These are phyloP conservation scores for Gymnothorax reevesii DNA, from an alignment of 2,797 vertebrate species.

Conservation along the genomic window DNA sequence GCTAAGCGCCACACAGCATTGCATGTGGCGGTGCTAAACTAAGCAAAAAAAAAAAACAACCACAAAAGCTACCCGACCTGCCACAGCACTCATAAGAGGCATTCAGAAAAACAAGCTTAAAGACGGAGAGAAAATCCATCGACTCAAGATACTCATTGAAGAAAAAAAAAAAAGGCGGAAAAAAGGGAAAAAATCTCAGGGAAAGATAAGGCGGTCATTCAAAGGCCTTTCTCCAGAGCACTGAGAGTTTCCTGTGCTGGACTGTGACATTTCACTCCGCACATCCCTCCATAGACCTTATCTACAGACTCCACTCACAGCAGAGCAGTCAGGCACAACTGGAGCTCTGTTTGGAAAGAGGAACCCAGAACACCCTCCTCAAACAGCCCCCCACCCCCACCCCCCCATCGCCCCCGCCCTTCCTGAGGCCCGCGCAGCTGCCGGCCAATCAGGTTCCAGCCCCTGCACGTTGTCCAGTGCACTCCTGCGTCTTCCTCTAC, in stretches of 20 bases:
- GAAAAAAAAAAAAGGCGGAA: neutral
- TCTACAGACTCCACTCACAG: neutral
- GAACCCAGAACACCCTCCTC: neutral
- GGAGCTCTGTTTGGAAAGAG: slow-evolving; percentile 6
- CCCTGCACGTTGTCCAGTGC: slow-evolving; percentile 6
- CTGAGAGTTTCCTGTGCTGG: slow-evolving; percentile 41
- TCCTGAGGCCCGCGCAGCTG: neutral
- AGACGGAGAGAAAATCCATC: neutral
- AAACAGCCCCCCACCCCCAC: neutral
- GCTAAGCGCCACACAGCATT: neutral
- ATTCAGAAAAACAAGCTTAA: neutral
- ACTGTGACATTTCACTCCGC: slow-evolving; percentile 34
- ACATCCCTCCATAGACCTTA: slow-evolving; percentile 31
- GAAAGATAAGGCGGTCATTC: slow-evolving; percentile 8
- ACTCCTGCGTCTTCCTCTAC: slow-evolving; percentile 16
- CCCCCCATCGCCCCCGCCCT: neutral
- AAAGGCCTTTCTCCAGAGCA: slow-evolving; percentile 10
- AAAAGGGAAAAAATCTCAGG: neutral
- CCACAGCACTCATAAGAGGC: neutral
- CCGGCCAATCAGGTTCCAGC: slow-evolving; percentile 21
- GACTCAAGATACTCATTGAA: neutral
- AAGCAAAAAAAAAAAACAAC: neutral
- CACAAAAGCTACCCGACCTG: neutral
- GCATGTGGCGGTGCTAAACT: neutral
- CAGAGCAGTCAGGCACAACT: slow-evolving; percentile 22